Evolutionary conservation across 2,888 invertebrate species (phyloP), one percentile per base, ranked within the genome.

Genomic region (Mesoligia furuncula): DNA sequence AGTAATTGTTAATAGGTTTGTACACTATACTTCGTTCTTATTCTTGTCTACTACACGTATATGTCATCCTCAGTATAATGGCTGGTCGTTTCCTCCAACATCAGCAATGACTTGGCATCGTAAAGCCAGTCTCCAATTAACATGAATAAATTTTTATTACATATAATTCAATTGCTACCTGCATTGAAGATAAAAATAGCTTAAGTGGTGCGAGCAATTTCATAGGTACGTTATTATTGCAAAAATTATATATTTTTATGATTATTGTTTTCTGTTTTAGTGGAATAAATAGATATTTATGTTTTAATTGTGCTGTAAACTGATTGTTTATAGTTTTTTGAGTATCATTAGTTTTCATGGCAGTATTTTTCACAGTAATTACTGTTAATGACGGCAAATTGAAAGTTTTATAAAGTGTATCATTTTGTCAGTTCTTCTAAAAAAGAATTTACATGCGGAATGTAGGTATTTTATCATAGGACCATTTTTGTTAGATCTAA

Each of bases 91-190:
- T 86, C 77, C 80, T 80, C 61, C 75, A 80, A 80, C 82, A 73
- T 64, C 83, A 77, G 27, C 64, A 61, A 74, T 68, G 69, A 61
- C 76, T 81, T 74, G 71, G 80, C 79, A 84, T 89, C 89, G 83
- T 91, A 90, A 91, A 90, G 83, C 73, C 64, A 59, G 75, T 79
- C 77, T 80, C 80, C 90, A 90, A 92, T 92, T 91, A 91, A 87
- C 88, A 84, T 89, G 85, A 84, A 90, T 93, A 92, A 90, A 90
- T 75, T 86, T 92, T 92, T 92, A 92, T 87, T 86, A 82, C 85
- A 75, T 80, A 81, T 88, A 84, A 85, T 88, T 86, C 83, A 83
- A 84, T 87, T 81, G 79, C 80, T 78, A 73, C 75, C 84, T 83
- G 82, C 83, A 76, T 75, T 84, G 27, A 54, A 57, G 59, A 70